Evolutionary conservation across 2,888 invertebrate genomes (phyloP).

Genomic region (Drosophila hawaiiensis): DNA sequence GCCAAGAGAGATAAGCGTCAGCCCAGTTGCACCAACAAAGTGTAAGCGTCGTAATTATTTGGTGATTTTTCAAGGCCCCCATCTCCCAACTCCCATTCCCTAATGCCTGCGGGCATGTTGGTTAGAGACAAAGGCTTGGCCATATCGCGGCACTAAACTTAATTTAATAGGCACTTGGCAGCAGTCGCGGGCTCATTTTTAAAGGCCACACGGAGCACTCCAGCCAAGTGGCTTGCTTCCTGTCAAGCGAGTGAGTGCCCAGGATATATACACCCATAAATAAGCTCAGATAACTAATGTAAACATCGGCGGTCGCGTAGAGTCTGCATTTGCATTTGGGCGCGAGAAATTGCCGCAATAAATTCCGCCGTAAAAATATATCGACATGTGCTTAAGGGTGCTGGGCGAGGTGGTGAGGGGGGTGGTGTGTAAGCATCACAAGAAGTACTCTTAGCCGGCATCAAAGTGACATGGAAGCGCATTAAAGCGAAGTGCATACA

Average conservation of each 20-base stretch:
- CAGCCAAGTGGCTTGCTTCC: constrained; percentile 48
- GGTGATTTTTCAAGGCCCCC: constrained; percentile 70
- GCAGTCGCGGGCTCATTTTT: constrained; percentile 70
- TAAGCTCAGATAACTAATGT: constrained; percentile 82
- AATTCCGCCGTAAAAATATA: constrained; percentile 79
- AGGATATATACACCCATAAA: constrained; percentile 61
- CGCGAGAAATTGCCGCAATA: constrained; percentile 80
- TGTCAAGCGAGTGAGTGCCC: constrained; percentile 1
- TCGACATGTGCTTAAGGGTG: constrained; percentile 53
- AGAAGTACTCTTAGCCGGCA: constrained; percentile 16
- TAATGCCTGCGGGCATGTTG: constrained; percentile 12
- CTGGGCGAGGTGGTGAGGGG: too few species aligned
- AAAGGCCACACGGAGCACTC: constrained; percentile 63
- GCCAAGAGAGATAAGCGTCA: constrained; percentile 74
- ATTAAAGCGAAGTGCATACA: constrained; percentile 79
- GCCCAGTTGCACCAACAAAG: constrained; percentile 74
- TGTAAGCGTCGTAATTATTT: constrained; percentile 81
- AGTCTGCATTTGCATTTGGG: constrained; percentile 80
- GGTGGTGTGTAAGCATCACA: constrained; percentile 11
- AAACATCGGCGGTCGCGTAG: constrained; percentile 71
- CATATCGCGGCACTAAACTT: constrained; percentile 78
- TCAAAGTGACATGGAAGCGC: constrained; percentile 72
- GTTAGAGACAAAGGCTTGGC: constrained; percentile 68
- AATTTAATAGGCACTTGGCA: constrained; percentile 76
- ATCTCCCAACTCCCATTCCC: not conserved